Base-by-base conservation (phyloP, 2,797 vertebrate species). In the Epinephelus awoara region DNA sequence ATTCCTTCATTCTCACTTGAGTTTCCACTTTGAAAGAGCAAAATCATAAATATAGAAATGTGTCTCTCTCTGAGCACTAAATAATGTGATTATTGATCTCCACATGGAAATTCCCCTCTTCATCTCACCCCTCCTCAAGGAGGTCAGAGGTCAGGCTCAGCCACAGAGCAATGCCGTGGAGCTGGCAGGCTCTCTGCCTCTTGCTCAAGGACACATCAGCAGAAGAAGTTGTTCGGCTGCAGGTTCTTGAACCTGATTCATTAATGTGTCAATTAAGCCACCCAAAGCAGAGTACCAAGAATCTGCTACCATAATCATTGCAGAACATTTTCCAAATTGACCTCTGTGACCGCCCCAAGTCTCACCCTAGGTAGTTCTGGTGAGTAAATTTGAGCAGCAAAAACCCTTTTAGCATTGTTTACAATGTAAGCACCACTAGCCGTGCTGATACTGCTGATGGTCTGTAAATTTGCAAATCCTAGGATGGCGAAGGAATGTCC, bases 11-110 rank as follows among this genome's bases (percentile, higher is more conserved):
- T 7, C 14, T 58, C 10, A 42, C 29, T 3, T 14, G 27, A 21
- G 1, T 34, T 46, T 54, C 2, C 57, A 10, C 29, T 21, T 19
- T 29, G 1, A 55, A 34, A 25, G 18, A 71, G 42, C 18, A 27
- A 7, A 27, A 51, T 50, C 21, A 55, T 47, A 18, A 29, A 59
- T 63, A 4, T 15, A 40, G 8, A 69, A 17, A 17, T 40, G 0
- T 19, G 2, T 10, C 54, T 47, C 27, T 40, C 15, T 25, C 3
- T 49, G 18, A 67, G 23, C 58, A 47, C 27, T 51, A 51, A 67
- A 72, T 76, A 17, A 57, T n/a, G 2, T 66, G 17, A 73, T 73
- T 44, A 76, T 67, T 66, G 61, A 77, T 65, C 55, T 65, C 44
- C n/a, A 64, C 42, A 54, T 74, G 18, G 13, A 65, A 55, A 42